These are phyloP conservation scores for Alethe castanea DNA, from an alignment of 2,113 vertebrate genomes.

Conservation along the genomic window DNA sequence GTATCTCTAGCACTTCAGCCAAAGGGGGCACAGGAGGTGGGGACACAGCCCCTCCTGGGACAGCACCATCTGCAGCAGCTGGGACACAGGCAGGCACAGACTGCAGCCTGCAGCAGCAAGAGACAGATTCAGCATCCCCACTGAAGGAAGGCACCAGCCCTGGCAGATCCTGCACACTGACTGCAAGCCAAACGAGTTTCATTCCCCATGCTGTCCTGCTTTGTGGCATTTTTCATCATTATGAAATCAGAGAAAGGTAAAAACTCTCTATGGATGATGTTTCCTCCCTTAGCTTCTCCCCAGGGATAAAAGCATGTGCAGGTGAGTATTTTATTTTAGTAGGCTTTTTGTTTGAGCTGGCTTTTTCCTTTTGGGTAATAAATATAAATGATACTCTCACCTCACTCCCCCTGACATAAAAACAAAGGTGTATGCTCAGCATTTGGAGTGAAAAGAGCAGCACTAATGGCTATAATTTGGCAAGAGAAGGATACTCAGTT, in stretches of 20 bases:
- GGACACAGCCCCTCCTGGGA: background rate
- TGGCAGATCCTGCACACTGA: background rate
- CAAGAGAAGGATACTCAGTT: background rate
- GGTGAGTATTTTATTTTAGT: background rate
- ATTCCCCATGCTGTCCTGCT: background rate
- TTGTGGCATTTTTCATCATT: background rate
- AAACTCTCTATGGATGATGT: background rate
- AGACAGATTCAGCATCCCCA: background rate
- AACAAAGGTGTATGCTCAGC: background rate
- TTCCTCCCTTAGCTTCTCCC: background rate
- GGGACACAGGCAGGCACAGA: constrained; percentile 6
- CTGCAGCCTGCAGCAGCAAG: background rate
- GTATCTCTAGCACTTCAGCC: background rate
- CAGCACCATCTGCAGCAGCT: background rate
- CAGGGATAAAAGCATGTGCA: background rate
- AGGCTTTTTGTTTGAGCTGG: background rate
- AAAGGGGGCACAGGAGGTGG: background rate
- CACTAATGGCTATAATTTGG: background rate
- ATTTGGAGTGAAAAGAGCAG: background rate
- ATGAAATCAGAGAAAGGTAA: background rate
- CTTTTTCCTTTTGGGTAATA: background rate
- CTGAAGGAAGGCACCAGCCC: background rate
- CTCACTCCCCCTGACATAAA: background rate
- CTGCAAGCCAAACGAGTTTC: background rate
- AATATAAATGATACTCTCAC: background rate